Evolutionary conservation across 2,113 vertebrate genomes (phyloP), one percentile per base, ranked within the genome.

Genomic region (Ploceus nigricollis): DNA sequence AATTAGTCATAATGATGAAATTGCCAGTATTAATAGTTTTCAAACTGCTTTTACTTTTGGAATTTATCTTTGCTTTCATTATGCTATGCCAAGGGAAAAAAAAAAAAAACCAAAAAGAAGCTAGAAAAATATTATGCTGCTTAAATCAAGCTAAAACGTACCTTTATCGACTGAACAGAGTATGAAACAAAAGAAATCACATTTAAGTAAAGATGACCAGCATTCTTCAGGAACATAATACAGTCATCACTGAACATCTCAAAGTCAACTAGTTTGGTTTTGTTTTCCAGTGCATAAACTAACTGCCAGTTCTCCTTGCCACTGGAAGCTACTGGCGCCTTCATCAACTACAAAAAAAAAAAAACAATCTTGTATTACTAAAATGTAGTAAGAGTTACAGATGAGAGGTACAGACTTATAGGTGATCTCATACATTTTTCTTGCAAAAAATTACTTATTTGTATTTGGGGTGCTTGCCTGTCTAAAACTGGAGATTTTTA

Each of bases 201-300:
- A 13, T 97, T 98, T 37, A 99, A 97, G 35, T 96, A 97, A 33
- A 99, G 98, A 35, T 97, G 96, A 37, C 96, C 90, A 63, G 96
- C 73, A 1, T 96, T 98, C 95, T 97, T 98, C 83, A 98, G 94
- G 92, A 98, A 98, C 64, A 99, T 94, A 93, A 99, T 69, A 48
- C 99, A 99, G 91, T 98, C 97, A 90, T 99, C 98, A 92, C 97
- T 97, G 72, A 99, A 98, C 93, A 99, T 97, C 51, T 99, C 99
- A 98, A 99, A 97, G 95, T 99, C 99, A 89, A 98, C 97, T 64
- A 99, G 89, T 63, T 97, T 98, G 69, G 96, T 98, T 44, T 98
- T 98, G 76, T 98, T 95, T 72, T 93, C 96, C 47, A 98, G 97
- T 17, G 95, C 93, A 95, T 98, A 99, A 94, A 99, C 87, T 11